Percentiles rank a stretch among this genome's conserved stretches.
Conservation (phyloP, 2,888 invertebrate species). For the Lottia scabra region DNA sequence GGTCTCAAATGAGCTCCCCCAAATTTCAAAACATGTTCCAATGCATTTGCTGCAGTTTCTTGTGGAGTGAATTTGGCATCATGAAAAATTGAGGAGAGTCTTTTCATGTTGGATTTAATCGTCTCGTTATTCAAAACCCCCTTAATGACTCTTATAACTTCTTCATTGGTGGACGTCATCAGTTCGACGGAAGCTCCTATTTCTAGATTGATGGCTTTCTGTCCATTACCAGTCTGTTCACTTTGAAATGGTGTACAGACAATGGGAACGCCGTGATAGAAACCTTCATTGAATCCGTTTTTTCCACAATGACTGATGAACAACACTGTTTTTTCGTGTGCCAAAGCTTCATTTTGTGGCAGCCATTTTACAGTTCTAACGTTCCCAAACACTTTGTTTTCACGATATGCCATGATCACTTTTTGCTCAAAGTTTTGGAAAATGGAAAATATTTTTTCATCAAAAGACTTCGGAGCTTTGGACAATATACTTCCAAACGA, state of each 20-base stretch:
- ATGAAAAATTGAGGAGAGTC: constrained; percentile 34
- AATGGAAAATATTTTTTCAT: constrained; percentile 20
- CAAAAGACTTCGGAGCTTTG: constrained; percentile 18
- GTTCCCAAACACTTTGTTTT: constrained; percentile 23
- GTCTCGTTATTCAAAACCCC: constrained; percentile 24
- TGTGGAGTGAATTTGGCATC: constrained; percentile 29
- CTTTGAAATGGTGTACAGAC: constrained; percentile 38
- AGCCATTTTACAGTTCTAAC: constrained; percentile 38
- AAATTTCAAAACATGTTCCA: constrained; percentile 47
- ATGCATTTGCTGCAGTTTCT: constrained; percentile 41
- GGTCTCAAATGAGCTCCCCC: constrained; percentile 44
- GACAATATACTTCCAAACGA: constrained; percentile 37
- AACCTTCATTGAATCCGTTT: constrained; percentile 44
- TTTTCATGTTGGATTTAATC: constrained; percentile 28
- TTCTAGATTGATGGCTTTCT: constrained; percentile 23
- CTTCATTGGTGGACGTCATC: constrained; percentile 22
- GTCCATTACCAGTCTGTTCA: constrained; percentile 34
- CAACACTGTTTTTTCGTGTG: constrained; percentile 35
- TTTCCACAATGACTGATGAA: constrained; percentile 50
- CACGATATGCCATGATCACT: constrained; percentile 25
- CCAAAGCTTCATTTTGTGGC: constrained; percentile 45
- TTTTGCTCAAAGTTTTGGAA: constrained; percentile 20
- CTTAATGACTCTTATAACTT: constrained; percentile 24
- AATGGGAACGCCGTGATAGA: constrained; percentile 48
- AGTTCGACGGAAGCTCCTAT: constrained; percentile 30